A percentile compares a stretch with the other conserved stretches of the same genome.
phyloP scores from a whole-genome alignment of 2,888 invertebrate genomes.

The Dione juno region DNA sequence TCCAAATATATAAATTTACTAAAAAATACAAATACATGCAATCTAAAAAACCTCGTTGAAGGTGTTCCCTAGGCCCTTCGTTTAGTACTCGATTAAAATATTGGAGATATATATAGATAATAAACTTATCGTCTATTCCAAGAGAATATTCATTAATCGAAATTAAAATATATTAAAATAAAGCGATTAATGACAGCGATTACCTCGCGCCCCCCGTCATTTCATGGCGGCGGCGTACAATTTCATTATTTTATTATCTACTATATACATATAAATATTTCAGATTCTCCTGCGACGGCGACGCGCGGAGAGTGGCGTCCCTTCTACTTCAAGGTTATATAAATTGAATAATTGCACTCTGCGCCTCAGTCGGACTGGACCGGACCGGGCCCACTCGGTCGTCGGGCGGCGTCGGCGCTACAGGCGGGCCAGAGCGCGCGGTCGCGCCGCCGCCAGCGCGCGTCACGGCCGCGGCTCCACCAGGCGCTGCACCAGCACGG shows the following conservation, averaged over 20 bases:
- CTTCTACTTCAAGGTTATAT: conserved; percentile 21
- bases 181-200: conserved; percentile 36
- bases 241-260: conserved; percentile 38
- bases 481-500: conserved; percentile 84
- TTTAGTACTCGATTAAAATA: conserved; percentile 34
- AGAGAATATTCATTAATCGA: conserved; percentile 20
- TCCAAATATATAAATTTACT: conserved; percentile 52
- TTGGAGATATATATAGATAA: conserved; percentile 33
- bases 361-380: conserved; percentile 36
- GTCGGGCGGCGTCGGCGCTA: conserved; percentile 42
- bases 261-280: conserved; percentile 47
- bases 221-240: conserved; percentile 40
- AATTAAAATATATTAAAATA: conserved; percentile 40
- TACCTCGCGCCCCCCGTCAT: conserved; percentile 39
- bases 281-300: conserved; percentile 21
- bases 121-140: conserved; percentile 27
- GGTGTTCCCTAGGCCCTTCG: conserved; percentile 44
- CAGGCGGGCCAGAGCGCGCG: conserved; percentile 70
- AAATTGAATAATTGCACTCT: conserved; percentile 39
- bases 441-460: conserved; percentile 69
- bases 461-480: conserved; percentile 78
- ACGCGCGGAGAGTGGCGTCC: conserved; percentile 19
- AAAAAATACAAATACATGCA: conserved; percentile 37
- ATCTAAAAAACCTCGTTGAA: conserved; percentile 18
- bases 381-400: too few relatives aligned